Evolutionary conservation across 1,140 invertebrate species (phyloP), one percentile per base, ranked within the genome.

Genomic region (Drosophila nigrodunni): DNA sequence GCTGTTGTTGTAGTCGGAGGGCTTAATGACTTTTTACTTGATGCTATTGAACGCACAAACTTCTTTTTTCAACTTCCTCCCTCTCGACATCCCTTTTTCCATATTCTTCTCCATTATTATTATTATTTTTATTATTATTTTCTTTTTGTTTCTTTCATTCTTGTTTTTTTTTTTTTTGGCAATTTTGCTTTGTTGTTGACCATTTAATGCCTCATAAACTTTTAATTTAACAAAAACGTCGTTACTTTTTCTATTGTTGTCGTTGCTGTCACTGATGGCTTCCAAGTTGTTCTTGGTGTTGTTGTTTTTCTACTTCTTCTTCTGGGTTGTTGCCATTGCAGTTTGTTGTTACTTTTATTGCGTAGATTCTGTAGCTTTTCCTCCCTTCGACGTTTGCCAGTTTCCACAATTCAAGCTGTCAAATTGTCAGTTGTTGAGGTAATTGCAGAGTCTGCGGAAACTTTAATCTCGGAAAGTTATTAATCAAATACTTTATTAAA

Each of bases 181-280:
- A 87, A 79, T 78, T 83, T 73, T 69, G 85, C 83, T 89, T 82
- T 90, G 80, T 80, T 83, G 82, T 75, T 91, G 82, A 77, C 77
- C 88, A 90, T 90, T 90, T 83, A 90, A 90, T 91, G 88, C 83
- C 77, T 77, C 88, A 88, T 83, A 90, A 88, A 90, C 73, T 88
- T 81, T 90, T 81, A 83, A 91, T 90, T 90, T 88, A 88, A 90
- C 77, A 90, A 88, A 91, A 90, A 89, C 77, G 80, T 88, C 80
- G 77, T 83, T 88, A 78, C 80, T 80, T 79, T 76, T 70, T 66
- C 35, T 61, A 41, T 50, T 80, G 59, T 72, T 60, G 66, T 41
- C 60, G 18, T 58, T 46, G 39, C 35, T 18, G 7, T 59, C 59
- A 21, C 41, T 13, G 41, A 43, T 57, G 41, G 13, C 11, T 9